phyloP scores from a whole-genome alignment of 2,113 vertebrate species.

The Geococcyx californianus region DNA sequence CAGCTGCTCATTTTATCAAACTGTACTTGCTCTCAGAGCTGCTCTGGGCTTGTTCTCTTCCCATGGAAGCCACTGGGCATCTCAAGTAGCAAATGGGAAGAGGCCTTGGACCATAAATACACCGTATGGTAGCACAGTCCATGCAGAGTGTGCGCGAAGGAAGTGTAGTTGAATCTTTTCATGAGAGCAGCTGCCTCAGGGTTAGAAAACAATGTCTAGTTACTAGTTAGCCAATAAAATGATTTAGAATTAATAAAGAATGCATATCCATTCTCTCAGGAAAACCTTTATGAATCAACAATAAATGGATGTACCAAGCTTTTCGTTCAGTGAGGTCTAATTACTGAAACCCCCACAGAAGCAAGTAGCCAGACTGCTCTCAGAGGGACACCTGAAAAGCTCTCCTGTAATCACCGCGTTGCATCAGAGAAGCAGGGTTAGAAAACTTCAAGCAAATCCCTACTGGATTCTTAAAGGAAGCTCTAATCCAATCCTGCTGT shows the following conservation, averaged over 20 bases:
- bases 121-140: neutral
- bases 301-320: neutral
- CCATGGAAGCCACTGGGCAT: neutral
- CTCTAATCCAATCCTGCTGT: neutral
- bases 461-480: neutral
- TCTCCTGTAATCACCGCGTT: neutral
- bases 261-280: neutral
- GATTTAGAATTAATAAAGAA: neutral
- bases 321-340: neutral
- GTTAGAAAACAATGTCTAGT: neutral
- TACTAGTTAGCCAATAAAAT: neutral
- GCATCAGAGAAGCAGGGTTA: neutral
- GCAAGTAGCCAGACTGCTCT: neutral
- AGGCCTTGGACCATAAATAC: neutral
- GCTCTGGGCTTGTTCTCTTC: neutral
- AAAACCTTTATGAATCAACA: neutral
- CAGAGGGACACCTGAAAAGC: neutral
- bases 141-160: rapidly evolving
- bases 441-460: neutral
- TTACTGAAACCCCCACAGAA: neutral
- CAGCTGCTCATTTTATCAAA: neutral
- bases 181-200: neutral
- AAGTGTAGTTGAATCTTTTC: neutral
- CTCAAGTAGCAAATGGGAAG: neutral
- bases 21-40: neutral